A percentile compares a stretch with the other conserved stretches of the same genome.
These are phyloP conservation scores for Solenopsis fugax DNA, from an alignment of 1,140 invertebrate species.

Conservation along the genomic window DNA sequence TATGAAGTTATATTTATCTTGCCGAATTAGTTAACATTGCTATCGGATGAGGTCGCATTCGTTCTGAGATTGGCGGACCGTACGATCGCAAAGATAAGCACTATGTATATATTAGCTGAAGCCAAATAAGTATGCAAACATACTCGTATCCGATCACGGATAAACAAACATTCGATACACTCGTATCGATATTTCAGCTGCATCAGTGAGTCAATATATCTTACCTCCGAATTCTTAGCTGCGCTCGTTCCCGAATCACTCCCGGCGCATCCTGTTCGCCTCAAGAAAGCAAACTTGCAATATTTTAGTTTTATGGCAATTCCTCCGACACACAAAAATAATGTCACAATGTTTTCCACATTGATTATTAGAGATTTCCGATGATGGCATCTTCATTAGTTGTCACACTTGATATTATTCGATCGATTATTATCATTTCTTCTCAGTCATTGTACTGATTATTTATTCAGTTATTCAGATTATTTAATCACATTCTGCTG, in stretches of 20 bases:
- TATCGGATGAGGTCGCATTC: background rate
- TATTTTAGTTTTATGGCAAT: slow-evolving; percentile 31
- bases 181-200: slow-evolving; percentile 9
- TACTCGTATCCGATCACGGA: background rate
- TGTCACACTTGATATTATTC: background rate
- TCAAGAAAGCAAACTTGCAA: slow-evolving; percentile 30
- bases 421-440: background rate
- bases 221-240: slow-evolving; percentile 69
- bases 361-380: background rate
- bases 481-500: slow-evolving; percentile 18
- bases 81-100: slow-evolving; percentile 13
- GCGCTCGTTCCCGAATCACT: slow-evolving; percentile 15
- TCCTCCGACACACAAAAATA: background rate
- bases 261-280: background rate
- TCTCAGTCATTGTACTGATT: background rate
- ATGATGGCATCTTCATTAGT: background rate
- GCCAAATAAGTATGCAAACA: background rate
- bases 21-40: background rate
- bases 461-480: background rate
- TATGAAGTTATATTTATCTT: slow-evolving; percentile 4
- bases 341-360: slow-evolving; percentile 23
- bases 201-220: slow-evolving; percentile 10
- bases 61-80: background rate
- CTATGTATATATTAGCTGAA: background rate
- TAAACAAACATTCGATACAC: slow-evolving; percentile 3